These are phyloP conservation scores for Synergus japonicus DNA, from an alignment of 2,888 invertebrate genomes.

Conservation along the genomic window DNA sequence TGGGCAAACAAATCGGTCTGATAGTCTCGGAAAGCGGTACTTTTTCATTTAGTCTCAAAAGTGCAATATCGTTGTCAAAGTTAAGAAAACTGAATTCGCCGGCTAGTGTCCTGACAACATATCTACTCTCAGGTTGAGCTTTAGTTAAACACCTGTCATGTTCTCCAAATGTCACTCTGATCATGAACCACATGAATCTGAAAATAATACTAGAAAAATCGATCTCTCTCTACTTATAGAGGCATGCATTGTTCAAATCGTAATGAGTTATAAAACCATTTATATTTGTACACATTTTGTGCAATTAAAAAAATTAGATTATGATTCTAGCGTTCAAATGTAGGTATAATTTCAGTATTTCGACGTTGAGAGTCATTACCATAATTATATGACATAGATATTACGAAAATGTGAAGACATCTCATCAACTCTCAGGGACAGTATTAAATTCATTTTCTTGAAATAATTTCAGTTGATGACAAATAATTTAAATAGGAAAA, in stretches of 20 bases:
- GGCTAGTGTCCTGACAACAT: slow-evolving; percentile 85
- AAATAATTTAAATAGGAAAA: neutral
- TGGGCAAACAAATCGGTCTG: slow-evolving; percentile 90
- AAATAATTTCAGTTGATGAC: neutral
- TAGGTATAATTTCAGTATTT: neutral
- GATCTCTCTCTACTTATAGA: slow-evolving; percentile 49
- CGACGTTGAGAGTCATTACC: neutral
- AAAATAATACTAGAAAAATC: slow-evolving; percentile 72
- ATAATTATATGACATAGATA: neutral
- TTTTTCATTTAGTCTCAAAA: slow-evolving; percentile 88
- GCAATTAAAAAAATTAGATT: neutral
- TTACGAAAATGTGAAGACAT: neutral
- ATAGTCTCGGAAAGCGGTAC: slow-evolving; percentile 89
- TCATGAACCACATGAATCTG: slow-evolving; percentile 96
- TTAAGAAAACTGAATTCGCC: slow-evolving; percentile 91
- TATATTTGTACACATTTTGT: neutral
- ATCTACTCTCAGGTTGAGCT: slow-evolving; percentile 85
- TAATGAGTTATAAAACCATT: neutral
- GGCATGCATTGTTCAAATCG: neutral
- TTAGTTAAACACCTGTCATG: slow-evolving; percentile 90
- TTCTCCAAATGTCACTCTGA: slow-evolving; percentile 92
- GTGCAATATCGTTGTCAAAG: slow-evolving; percentile 93
- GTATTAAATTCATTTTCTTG: neutral
- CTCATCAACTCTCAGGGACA: neutral
- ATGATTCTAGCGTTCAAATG: neutral